These are phyloP conservation scores for Holacanthella duospinosa DNA, from an alignment of 2,888 invertebrate genomes.

Conservation along the genomic window DNA sequence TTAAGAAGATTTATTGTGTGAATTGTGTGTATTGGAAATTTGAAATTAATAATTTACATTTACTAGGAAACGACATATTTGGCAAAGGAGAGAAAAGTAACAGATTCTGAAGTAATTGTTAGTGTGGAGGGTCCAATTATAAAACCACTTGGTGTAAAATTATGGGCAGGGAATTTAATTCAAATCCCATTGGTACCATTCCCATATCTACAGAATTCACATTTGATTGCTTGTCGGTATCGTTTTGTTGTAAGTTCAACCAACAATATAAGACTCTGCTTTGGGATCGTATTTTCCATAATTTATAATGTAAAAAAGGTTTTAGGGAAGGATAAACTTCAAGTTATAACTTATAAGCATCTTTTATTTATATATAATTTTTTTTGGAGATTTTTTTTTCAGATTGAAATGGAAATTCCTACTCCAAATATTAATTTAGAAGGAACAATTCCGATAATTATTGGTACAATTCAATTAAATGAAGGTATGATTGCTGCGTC, in stretches of 20 bases:
- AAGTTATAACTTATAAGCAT: too few relatives aligned
- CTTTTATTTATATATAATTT: too few relatives aligned
- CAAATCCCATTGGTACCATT: not conserved
- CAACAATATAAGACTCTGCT: not conserved
- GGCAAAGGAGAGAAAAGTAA: not conserved
- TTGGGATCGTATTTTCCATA: too few relatives aligned
- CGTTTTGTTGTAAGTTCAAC: not conserved
- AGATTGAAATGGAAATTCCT: conserved; percentile 7
- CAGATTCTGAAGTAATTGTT: not conserved
- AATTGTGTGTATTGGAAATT: not conserved
- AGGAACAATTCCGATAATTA: not conserved
- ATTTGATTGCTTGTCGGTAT: not conserved
- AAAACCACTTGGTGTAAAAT: not conserved
- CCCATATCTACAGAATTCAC: not conserved
- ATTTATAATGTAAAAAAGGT: too few relatives aligned
- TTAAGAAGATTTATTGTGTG: too few relatives aligned
- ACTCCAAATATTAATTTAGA: conserved; percentile 1
- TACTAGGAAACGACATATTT: not conserved
- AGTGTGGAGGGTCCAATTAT: not conserved
- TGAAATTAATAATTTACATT: not conserved
- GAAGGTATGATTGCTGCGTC: not conserved
- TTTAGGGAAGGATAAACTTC: too few relatives aligned
- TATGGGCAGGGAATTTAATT: not conserved
- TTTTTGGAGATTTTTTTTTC: not conserved
- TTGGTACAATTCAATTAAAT: not conserved